These are phyloP conservation scores for Nycteola revayana DNA, from an alignment of 2,888 invertebrate species.

Conservation along the genomic window DNA sequence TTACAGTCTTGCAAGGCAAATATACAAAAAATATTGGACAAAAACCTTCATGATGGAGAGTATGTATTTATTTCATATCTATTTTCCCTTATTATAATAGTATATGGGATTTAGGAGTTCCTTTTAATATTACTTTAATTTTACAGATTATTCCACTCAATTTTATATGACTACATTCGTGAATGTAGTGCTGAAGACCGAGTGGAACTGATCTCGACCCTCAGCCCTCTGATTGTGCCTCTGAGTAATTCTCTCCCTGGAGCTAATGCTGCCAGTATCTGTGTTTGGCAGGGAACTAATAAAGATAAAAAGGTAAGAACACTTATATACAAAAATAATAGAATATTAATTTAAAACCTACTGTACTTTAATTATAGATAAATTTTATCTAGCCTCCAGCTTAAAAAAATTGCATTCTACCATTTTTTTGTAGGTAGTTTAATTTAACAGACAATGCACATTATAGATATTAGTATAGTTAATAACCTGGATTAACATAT, in stretches of 20 bases:
- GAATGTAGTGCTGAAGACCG: conserved; percentile 87
- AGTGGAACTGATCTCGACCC: conserved; percentile 87
- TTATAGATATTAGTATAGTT: too few species aligned
- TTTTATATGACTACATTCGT: conserved; percentile 90
- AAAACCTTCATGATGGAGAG: conserved; percentile 85
- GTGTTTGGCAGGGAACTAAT: conserved; percentile 93
- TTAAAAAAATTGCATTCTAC: too few species aligned
- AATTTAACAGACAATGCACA: too few species aligned
- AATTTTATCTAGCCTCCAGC: too few species aligned
- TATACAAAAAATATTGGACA: conserved; percentile 86
- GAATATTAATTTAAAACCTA: too few species aligned
- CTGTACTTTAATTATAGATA: too few species aligned
- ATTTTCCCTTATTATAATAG: too few species aligned
- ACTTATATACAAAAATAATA: too few species aligned
- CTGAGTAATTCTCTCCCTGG: conserved; percentile 91
- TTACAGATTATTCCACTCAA: conserved; percentile 87
- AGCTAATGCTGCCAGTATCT: conserved; percentile 89
- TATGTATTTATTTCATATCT: too few species aligned
- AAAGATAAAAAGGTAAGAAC: conserved; percentile 87
- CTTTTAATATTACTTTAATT: not conserved
- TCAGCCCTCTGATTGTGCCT: conserved; percentile 85
- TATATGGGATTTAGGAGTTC: not conserved
- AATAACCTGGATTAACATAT: too few species aligned
- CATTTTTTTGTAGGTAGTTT: too few species aligned
- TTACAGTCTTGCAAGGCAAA: conserved; percentile 88